These are phyloP conservation scores for Styela plicata DNA, from an alignment of 23 tunicate genomes.

Conservation along the genomic window DNA sequence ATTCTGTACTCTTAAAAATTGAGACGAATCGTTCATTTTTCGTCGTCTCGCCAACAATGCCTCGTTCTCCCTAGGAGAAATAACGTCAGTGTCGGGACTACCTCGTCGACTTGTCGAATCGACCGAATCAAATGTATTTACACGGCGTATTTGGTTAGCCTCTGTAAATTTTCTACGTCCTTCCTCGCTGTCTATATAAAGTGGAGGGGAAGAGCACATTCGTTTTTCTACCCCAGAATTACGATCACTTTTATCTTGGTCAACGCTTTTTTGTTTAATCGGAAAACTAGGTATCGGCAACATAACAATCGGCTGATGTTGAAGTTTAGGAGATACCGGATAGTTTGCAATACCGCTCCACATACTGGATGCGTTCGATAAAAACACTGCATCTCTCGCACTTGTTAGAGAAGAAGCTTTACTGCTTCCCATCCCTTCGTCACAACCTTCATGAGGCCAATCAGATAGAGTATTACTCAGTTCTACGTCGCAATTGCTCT, in stretches of 20 bases:
- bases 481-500: background rate
- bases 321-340: background rate
- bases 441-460: background rate
- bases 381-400: background rate
- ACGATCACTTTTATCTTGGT: background rate
- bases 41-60: background rate
- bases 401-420: background rate
- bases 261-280: background rate
- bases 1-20: conserved; percentile 13
- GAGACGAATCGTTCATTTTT: conserved; percentile 21
- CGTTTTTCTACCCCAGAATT: background rate
- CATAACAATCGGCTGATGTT: background rate
- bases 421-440: background rate
- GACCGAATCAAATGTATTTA: background rate
- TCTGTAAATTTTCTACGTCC: background rate
- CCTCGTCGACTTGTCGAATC: background rate
- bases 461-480: background rate
- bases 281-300: conserved; percentile 17
- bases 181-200: background rate
- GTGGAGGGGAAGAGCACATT: background rate
- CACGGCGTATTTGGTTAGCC: background rate
- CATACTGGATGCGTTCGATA: background rate
- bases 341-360: background rate
- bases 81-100: background rate
- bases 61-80: conserved; percentile 6